Base-by-base conservation (phyloP, 2,888 invertebrate species). In the Pteria penguin region DNA sequence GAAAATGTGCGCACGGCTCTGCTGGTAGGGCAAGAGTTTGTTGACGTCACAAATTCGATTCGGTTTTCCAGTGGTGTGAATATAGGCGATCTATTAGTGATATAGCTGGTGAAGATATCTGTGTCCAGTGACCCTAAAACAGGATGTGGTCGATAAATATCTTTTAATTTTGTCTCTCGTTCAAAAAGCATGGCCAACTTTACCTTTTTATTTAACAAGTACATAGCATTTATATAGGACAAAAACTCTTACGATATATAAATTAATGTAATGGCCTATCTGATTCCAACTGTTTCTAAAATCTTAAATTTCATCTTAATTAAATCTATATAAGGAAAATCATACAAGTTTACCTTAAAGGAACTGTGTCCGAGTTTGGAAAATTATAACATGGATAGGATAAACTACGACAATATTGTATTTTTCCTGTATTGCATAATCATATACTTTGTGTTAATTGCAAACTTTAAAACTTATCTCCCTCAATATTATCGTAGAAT, bases 71-170 rank as follows among this genome's bases (percentile, higher is more conserved):
- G 65, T 8, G 80, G 81, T 5, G 75, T 72, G 36, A 66, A 83
- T 11, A 87, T 70, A 0, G 85, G 81, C 1, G 72, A 75, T 8
- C 31, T 32, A 11, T 71, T 58, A 63, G 70, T 54, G 5, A 86
- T 67, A 71, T 86, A 86, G 2, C 81, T 75, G 3, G 60, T 72
- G 18, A 87, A 69, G 4, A 86, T 79, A 45, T 85, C 83, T 0
- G 75, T 66, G 66, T 86, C 86, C 18, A 86, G 66, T 8, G 77
- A 76, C 71, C 82, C 87, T 87, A 78, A 22, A 80, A 78, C 0
- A 70, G 52, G 33, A 45, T 70, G 8, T 14, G 45, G 18, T 45
- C 45, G 45, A 45, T 14, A 45, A 8, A 33, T 5, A 55, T 29
- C 5, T 14, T 27, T 31, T 31, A 11, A 8, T 29, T 31, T 29